Conservation (phyloP, 1,140 invertebrate genomes). For the Rhopalosiphum maidis region DNA sequence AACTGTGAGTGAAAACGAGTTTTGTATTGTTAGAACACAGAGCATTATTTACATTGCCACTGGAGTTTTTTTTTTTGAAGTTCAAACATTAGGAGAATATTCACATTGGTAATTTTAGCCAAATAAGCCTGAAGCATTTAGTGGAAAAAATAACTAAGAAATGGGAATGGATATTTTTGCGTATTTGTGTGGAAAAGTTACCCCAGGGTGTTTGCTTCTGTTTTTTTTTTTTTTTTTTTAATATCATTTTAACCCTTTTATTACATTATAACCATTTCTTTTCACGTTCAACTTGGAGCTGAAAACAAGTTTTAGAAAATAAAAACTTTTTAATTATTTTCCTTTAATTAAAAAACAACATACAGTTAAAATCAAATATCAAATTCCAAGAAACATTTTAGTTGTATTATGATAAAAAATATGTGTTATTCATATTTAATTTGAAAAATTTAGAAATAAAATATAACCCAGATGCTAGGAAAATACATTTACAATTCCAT, state of each 20-base stretch:
- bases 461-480: background rate
- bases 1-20: conserved; percentile 28
- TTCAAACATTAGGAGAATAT: conserved; percentile 35
- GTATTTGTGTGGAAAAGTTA: conserved; percentile 54
- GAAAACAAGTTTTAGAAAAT: conserved; percentile 29
- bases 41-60: conserved; percentile 39
- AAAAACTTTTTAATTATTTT: conserved; percentile 56
- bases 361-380: conserved; percentile 34
- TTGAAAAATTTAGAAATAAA: background rate
- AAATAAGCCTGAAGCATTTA: conserved; percentile 50
- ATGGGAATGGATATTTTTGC: conserved; percentile 44
- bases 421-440: background rate
- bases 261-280: conserved; percentile 47
- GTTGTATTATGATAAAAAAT: background rate
- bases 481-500: background rate
- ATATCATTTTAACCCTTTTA: conserved; percentile 54
- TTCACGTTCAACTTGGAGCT: conserved; percentile 15
- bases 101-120: conserved; percentile 50
- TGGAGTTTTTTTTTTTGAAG: conserved; percentile 25
- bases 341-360: conserved; percentile 44
- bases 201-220: conserved; percentile 38
- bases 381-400: background rate
- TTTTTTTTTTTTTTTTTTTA: conserved; percentile 7
- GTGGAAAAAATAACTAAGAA: conserved; percentile 52
- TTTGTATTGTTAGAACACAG: conserved; percentile 19